Base-by-base conservation (phyloP, 2,797 vertebrate genomes). In the Melanotaenia pygmaea region DNA sequence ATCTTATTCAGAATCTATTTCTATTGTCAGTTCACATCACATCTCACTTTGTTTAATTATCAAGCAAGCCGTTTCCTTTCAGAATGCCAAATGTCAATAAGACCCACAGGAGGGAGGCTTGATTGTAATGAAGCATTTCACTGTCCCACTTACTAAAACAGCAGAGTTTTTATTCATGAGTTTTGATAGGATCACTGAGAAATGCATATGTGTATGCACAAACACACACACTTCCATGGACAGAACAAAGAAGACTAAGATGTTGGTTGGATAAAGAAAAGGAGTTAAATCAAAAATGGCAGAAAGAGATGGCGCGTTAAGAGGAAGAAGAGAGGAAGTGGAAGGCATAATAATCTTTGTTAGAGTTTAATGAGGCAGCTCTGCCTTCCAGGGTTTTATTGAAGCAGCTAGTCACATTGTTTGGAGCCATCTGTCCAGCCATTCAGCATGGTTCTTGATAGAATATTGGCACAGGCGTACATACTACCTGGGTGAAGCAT, bases 381-480 rank as follows among this genome's bases (percentile, higher is more conserved):
- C 83, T 88, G 85, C 89, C 87, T 92, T 88, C 84, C 81, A 88
- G 87, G 85, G 76, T 80, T 91, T 91, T 87, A 89, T 89, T 86
- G 87, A 91, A 90, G 91, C 76, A 88, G 88, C 87, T 73, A 71
- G 86, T 90, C 79, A 72, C 77, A 85, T 89, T 77, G 76, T 90
- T 92, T 83, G 86, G 79, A 88, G 87, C 90, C 91, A 92, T 92
- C 86, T 91, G 90, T 87, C 79, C 83, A 50, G 60, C 64, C 74
- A 80, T 80, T 84, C 72, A 76, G 73, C 28, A 7, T 2, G 65
- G 63, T 64, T 62, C 75, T 73, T 82, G 83, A 84, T 81, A 50
- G 84, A 76, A 82, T 68, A 70, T 65, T 91, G 85, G 87, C 85
- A 74, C 61, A 0, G 63, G 57, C 73, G 86, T 70, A 86, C 71